These are phyloP conservation scores for Gymnoscopelus braueri DNA, from an alignment of 2,797 vertebrate species.

Conservation along the genomic window DNA sequence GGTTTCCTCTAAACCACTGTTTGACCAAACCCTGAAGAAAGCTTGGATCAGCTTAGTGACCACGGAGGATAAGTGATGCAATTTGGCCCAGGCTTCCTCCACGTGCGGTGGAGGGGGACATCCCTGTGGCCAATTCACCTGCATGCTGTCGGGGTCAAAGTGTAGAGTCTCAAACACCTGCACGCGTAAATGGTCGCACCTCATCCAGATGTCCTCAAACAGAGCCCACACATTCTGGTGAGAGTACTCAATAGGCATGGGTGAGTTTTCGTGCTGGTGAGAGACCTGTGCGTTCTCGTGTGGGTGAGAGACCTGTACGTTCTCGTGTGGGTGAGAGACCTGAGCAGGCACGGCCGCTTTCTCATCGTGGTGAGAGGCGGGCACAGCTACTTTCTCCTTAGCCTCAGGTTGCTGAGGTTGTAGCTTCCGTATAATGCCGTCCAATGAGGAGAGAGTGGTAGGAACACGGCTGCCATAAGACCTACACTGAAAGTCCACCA, in stretches of 20 bases:
- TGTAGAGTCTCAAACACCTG: conserved; percentile 78
- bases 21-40: conserved; percentile 84
- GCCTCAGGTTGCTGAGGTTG: conserved; percentile 33
- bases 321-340: no score
- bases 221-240: conserved; percentile 84
- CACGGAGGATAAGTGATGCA: conserved; percentile 84
- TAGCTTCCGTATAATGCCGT: conserved; percentile 56
- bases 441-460: conserved; percentile 54
- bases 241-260: no score
- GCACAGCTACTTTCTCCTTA: conserved; percentile 24
- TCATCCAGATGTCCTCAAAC: conserved; percentile 90
- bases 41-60: conserved; percentile 86
- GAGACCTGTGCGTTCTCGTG: no score
- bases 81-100: conserved; percentile 79
- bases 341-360: no score
- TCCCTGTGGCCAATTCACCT: conserved; percentile 49
- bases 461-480: conserved; percentile 57
- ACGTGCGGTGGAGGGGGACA: conserved; percentile 73
- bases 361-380: no score
- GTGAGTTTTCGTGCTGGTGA: no score
- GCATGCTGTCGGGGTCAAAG: conserved; percentile 72
- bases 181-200: conserved; percentile 65
- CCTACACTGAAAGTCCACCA: conserved; percentile 62
- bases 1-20: conserved; percentile 48
- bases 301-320: no score